These are phyloP conservation scores for Macrophya annulata DNA, from an alignment of 2,888 invertebrate species.

Conservation along the genomic window DNA sequence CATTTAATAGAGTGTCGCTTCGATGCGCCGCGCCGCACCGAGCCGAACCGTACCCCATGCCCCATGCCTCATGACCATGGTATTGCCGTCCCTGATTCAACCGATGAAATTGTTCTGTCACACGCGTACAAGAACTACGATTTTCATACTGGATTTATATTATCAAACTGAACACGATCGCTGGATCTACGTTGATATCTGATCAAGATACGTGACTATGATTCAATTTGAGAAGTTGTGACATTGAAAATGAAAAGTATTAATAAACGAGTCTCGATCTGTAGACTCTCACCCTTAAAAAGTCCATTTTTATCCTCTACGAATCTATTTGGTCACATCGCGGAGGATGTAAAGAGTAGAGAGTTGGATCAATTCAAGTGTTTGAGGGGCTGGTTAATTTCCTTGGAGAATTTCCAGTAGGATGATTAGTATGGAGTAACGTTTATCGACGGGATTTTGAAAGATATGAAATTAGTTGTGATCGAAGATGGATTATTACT, in stretches of 20 bases:
- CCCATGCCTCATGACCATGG: background rate
- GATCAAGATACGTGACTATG: background rate
- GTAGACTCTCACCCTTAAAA: background rate
- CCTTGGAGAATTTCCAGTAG: background rate
- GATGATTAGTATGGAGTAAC: background rate
- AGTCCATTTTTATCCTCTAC: background rate
- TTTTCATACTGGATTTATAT: background rate
- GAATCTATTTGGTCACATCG: background rate
- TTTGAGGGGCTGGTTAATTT: background rate
- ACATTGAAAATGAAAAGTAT: background rate
- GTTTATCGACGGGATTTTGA: background rate
- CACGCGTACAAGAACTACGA: background rate
- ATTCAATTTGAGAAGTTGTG: background rate
- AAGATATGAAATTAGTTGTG: background rate
- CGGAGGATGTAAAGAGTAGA: background rate
- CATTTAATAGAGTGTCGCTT: slow-evolving; percentile 63
- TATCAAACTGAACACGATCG: background rate
- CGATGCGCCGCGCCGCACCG: slow-evolving; percentile 57
- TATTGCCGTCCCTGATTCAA: slow-evolving; percentile 67
- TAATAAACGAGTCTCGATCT: background rate
- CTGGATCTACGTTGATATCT: background rate
- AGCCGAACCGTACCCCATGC: background rate
- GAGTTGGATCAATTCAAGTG: background rate
- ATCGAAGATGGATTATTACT: too few species aligned
- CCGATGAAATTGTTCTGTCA: slow-evolving; percentile 73